Evolutionary conservation across 2,113 vertebrate genomes (phyloP).

Genomic region (Misgurnus mizolepis): DNA sequence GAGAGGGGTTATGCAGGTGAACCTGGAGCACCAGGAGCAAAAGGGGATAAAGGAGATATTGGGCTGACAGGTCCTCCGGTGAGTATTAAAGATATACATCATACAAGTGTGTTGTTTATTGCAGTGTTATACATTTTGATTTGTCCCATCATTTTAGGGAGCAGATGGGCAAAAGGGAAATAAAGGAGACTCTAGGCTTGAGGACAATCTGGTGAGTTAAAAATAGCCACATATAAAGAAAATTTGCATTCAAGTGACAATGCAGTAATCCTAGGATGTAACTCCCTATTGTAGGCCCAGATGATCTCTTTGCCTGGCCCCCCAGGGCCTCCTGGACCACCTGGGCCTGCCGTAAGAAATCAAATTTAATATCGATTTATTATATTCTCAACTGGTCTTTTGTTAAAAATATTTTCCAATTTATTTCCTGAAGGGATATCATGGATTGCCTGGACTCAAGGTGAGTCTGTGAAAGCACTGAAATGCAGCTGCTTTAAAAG

Average conservation of each 20-base stretch:
- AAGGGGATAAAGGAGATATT: conserved; percentile 80
- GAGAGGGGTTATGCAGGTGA: conserved; percentile 81
- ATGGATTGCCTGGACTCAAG: conserved; percentile 89
- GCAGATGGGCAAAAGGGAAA: conserved; percentile 86
- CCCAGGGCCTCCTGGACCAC: conserved; percentile 83
- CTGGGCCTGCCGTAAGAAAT: conserved; percentile 69
- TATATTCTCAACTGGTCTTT: conserved; percentile 10
- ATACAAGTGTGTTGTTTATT: background rate
- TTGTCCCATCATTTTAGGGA: conserved; percentile 71
- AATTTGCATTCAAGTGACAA: background rate
- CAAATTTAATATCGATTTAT: background rate
- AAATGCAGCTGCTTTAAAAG: background rate
- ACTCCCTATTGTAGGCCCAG: conserved; percentile 71
- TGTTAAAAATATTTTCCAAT: conserved; percentile 29
- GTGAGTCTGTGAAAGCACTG: conserved; percentile 68
- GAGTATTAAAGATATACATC: conserved; percentile 56
- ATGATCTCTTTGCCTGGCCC: conserved; percentile 89
- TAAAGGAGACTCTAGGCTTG: conserved; percentile 83
- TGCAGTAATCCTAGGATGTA: background rate
- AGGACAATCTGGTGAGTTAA: conserved; percentile 85
- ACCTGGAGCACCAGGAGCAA: conserved; percentile 76
- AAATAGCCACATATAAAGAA: background rate
- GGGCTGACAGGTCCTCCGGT: conserved; percentile 85
- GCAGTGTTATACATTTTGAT: background rate
- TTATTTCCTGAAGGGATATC: conserved; percentile 78